Conservation (phyloP, 2,888 invertebrate species). For the Exephanes ischioxanthus region DNA sequence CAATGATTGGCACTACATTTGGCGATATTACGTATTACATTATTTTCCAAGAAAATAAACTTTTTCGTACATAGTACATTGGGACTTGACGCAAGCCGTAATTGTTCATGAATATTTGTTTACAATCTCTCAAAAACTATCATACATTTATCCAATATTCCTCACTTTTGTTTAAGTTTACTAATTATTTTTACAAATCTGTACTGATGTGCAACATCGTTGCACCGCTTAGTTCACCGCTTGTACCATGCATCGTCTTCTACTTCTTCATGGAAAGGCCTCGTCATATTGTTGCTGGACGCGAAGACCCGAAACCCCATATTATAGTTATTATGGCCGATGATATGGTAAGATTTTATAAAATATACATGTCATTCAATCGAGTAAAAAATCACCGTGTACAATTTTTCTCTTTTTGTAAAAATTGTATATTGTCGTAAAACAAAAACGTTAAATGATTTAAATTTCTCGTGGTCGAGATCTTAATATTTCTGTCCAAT, state of each 20-base stretch:
- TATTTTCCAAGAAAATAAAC: too few species aligned
- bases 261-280: conserved; percentile 1
- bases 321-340: conserved; percentile 87
- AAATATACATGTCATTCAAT: neutral
- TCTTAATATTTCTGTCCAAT: neutral
- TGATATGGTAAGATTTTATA: conserved; percentile 85
- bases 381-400: neutral
- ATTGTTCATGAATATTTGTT: too few species aligned
- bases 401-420: neutral
- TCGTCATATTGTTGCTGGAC: neutral
- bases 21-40: too few species aligned
- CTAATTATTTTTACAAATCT: too few species aligned
- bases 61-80: too few species aligned
- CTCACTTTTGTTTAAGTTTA: too few species aligned
- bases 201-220: neutral
- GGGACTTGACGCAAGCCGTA: too few species aligned
- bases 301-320: conserved; percentile 80
- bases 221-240: neutral
- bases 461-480: neutral
- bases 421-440: neutral
- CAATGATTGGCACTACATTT: too few species aligned
- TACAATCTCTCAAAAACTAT: too few species aligned
- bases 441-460: neutral
- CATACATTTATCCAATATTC: too few species aligned
- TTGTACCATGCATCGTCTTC: conserved; percentile 22